phyloP scores from a whole-genome alignment of 2,797 vertebrate genomes.

The Oceanodroma leucorhoa region DNA sequence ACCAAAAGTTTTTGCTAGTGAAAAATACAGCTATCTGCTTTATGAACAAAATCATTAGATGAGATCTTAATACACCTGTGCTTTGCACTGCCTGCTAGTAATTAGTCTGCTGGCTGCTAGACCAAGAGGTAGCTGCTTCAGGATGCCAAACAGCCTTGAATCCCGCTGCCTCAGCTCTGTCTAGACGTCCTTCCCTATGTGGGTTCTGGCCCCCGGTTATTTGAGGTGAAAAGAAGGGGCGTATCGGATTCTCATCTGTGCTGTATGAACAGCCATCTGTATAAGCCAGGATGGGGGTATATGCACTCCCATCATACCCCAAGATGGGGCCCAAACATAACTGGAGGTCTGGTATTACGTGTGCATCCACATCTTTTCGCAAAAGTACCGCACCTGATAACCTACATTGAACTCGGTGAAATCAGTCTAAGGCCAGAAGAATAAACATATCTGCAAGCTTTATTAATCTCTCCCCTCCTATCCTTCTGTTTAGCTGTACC shows the following conservation, averaged over 20 bases:
- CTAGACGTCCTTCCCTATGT: not conserved
- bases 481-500: not conserved
- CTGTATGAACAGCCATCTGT: not conserved
- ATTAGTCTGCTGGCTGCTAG: not conserved
- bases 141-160: not conserved
- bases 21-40: not conserved
- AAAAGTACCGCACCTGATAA: not conserved
- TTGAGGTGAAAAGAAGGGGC: not conserved
- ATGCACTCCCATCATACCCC: not conserved
- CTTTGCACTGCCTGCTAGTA: not conserved
- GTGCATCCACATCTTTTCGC: not conserved
- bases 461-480: not conserved
- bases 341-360: not conserved
- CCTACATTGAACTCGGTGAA: not conserved
- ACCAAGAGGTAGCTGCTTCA: not conserved
- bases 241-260: not conserved
- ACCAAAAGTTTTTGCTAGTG: not conserved
- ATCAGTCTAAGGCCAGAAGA: not conserved
- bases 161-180: not conserved
- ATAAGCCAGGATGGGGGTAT: not conserved
- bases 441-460: not conserved
- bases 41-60: not conserved
- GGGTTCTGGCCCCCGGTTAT: not conserved
- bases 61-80: not conserved
- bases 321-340: not conserved